Base-by-base conservation (phyloP, 2,888 invertebrate species). In the Agrypnus murinus region DNA sequence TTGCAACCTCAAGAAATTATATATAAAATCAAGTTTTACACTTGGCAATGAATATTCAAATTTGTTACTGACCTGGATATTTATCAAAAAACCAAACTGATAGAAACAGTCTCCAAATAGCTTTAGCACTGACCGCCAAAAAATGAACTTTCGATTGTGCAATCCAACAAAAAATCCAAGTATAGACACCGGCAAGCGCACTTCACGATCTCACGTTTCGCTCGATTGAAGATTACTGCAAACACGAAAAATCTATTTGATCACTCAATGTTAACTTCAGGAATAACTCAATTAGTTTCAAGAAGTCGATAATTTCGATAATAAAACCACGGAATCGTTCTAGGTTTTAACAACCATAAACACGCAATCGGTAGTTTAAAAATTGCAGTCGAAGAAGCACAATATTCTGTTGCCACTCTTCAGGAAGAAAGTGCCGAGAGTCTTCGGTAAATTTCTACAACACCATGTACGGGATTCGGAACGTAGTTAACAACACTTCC, bases 351-450 rank as follows among this genome's bases (percentile, higher is more conserved):
- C 48, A 48, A 25, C 48, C 19, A 48, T 48, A 48, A 48, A 48
- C 48, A 4, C 25, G n/a, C 19, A 48, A 48, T 48, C 25, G n/a
- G 31, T 12, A 12, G 50, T 25, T 50, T 50, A 25, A 50, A 50
- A 50, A 31, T 50, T 32, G 31, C 31, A 32, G 14, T 36, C n/a
- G 31, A 45, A 32, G 45, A 45, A 60, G 43, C 43, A 25, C 60
- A 25, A 10, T 43, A 1, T 38, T 40, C 31, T 14, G 38, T 19
- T 46, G 62, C 62, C 38, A 40, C 58, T 71, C 62, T 63, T 59
- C 48, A 4, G 57, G 62, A 60, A 68, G 68, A 50, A 65, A 65
- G 65, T 57, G 32, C 34, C 7, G 64, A 48, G 57, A 48, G 57
- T 36, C 36, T 38, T 40, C 63, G 15, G 40, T 31, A 38, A 17